Evolutionary conservation across 2,797 vertebrate species (phyloP), one percentile per base, ranked within the genome.

Genomic region (Alosa sapidissima): DNA sequence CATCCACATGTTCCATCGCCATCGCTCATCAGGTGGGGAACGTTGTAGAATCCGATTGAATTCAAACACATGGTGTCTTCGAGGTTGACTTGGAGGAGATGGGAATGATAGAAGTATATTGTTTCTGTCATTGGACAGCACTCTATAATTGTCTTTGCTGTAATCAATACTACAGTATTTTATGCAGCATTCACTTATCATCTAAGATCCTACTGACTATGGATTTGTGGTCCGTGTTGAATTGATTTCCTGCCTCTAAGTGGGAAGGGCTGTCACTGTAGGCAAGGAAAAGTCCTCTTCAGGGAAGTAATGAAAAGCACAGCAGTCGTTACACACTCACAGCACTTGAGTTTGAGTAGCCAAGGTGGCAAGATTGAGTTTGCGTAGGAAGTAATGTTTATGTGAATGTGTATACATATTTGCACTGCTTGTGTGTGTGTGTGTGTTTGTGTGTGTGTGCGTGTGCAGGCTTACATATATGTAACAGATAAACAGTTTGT

Each of bases 1-100:
- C 93, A 99, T 99, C 86, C 98, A 99, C 54, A 97, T 99, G 94
- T 99, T 99, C 93, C 97, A 99, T 91, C 94, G 94, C 16, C 96
- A 95, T 75, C 94, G 98, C 0, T 94, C 96, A 48, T 93, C 95
- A 92, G 97, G 98, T 98, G 91, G 84, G 5, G 14, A 78, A 45
- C 0, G 14, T 6, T 75, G 3, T 5, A 36, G 14, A 21, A 75
- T 6, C 13, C 14, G 11, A 1, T 47, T 9, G 16, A 78, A 78
- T 13, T 78, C 72, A 19, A 41, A 36, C 72, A 21, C 16, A 21
- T 21, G 16, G 36, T 45, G 72, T 3, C 72, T 78, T 45, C 14
- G 45, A 19, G 16, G 33, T 75, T 45, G 68, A 33, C 5, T 2
- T 19, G 14, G 45, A 41, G 41, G 41, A 41, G 41, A 41, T 41